Conservation (phyloP, 2,888 invertebrate species). For the Antheraea yamamai region DNA sequence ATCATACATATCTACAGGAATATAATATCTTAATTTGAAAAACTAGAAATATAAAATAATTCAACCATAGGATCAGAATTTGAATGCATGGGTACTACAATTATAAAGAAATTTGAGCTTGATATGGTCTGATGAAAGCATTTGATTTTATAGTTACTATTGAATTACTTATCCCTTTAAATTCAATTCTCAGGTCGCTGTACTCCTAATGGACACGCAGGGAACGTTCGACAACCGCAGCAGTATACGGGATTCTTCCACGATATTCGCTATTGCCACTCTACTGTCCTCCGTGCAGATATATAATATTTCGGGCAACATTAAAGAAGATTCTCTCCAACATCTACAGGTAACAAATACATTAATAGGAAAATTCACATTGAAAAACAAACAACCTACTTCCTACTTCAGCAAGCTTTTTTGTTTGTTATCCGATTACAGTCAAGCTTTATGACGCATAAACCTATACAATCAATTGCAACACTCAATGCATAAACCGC, state of each 20-base stretch:
- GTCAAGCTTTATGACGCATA: too few relatives aligned
- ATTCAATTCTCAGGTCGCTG: slow-evolving; percentile 26
- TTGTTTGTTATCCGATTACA: too few relatives aligned
- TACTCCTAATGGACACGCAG: slow-evolving; percentile 85
- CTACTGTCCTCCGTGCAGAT: slow-evolving; percentile 97
- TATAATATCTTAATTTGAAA: too few relatives aligned
- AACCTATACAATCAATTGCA: too few relatives aligned
- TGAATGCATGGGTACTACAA: too few relatives aligned
- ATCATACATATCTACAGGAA: too few relatives aligned
- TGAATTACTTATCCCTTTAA: slow-evolving; percentile 6
- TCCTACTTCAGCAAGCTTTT: too few relatives aligned
- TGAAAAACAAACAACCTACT: not conserved
- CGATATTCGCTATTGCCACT: slow-evolving; percentile 86
- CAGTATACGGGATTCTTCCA: slow-evolving; percentile 96
- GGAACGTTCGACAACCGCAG: slow-evolving; percentile 96
- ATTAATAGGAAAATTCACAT: not conserved
- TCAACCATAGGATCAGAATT: not conserved
- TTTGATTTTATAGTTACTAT: not conserved
- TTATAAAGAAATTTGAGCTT: not conserved
- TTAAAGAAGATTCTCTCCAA: slow-evolving; percentile 96
- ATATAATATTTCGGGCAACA: slow-evolving; percentile 90
- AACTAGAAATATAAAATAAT: too few relatives aligned
- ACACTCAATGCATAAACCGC: too few relatives aligned
- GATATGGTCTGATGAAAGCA: not conserved
- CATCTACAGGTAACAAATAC: slow-evolving; percentile 85